Evolutionary conservation across 2,888 invertebrate species (phyloP), one percentile per base, ranked within the genome.

Genomic region (Megamerina dolium): DNA sequence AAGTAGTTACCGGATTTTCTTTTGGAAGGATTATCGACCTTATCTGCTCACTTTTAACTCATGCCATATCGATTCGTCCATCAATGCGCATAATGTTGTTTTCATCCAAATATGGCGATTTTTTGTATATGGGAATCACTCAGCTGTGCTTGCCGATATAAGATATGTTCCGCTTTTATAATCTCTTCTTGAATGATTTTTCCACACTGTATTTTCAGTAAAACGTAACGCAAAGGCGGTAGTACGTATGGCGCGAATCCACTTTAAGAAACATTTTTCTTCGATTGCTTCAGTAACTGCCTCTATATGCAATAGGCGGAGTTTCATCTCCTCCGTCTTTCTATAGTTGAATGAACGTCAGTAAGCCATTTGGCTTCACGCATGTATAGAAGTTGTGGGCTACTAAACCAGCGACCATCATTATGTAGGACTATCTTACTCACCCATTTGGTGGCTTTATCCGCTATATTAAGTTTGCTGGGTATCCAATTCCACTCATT

Each of bases 41-140:
- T n/a, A n/a, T n/a, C n/a, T n/a, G n/a, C n/a, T n/a, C n/a, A n/a
- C n/a, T n/a, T n/a, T n/a, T n/a, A n/a, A n/a, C n/a, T n/a, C n/a
- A n/a, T n/a, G n/a, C n/a, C n/a, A n/a, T n/a, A n/a, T n/a, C n/a
- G n/a, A 34, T 19, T 4, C 19, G 34, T 5, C 34, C 34, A 34
- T 34, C 34, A 8, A 34, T 34, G 13, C 34, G 19, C 34, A 34
- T 13, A 34, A 34, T 34, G 19, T 34, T 20, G 19, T 34, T 34
- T n/a, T n/a, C n/a, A n/a, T n/a, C n/a, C n/a, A n/a, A n/a, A n/a
- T n/a, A n/a, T n/a, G n/a, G n/a, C n/a, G n/a, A n/a, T n/a, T n/a
- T n/a, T n/a, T n/a, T n/a, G n/a, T n/a, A n/a, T n/a, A n/a, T n/a
- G n/a, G n/a, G n/a, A 31, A 5, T 9, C 31, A 4, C 13, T 14